A percentile compares a stretch with the other conserved stretches of the same genome.
Conservation (phyloP, 2,113 vertebrate genomes). For the Plectropomus leopardus region DNA sequence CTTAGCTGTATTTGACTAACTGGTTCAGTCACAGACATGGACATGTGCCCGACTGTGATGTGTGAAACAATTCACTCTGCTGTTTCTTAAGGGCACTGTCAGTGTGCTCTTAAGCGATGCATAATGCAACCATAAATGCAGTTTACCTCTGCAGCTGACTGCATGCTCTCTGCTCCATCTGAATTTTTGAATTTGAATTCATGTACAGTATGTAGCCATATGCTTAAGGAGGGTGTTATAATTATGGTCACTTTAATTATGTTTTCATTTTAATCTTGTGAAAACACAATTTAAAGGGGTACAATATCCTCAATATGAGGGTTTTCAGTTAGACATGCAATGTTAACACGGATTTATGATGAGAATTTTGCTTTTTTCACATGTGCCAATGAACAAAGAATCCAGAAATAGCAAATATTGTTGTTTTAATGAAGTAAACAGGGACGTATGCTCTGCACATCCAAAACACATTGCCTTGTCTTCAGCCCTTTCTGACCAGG, state of each 20-base stretch:
- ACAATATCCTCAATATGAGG: background rate
- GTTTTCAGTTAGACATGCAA: no score
- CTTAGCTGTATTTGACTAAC: background rate
- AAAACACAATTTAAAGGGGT: background rate
- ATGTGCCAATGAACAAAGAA: no score
- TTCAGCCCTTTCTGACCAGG: no score
- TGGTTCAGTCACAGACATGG: background rate
- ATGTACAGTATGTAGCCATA: background rate
- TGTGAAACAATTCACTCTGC: background rate
- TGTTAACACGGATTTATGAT: no score
- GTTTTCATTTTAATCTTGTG: conserved; percentile 1
- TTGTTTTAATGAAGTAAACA: no score
- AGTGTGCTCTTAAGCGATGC: background rate
- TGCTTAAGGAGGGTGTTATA: background rate
- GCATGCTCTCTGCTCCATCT: background rate
- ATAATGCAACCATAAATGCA: background rate
- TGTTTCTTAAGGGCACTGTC: background rate
- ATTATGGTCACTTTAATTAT: background rate
- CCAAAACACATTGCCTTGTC: no score
- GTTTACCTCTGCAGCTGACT: background rate
- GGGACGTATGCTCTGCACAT: no score
- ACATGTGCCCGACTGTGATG: background rate
- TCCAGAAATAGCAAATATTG: no score
- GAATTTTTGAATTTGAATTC: background rate
- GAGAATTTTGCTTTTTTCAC: no score